These are phyloP conservation scores for Aphelocoma coerulescens DNA, from an alignment of 2,113 vertebrate species.

Conservation along the genomic window DNA sequence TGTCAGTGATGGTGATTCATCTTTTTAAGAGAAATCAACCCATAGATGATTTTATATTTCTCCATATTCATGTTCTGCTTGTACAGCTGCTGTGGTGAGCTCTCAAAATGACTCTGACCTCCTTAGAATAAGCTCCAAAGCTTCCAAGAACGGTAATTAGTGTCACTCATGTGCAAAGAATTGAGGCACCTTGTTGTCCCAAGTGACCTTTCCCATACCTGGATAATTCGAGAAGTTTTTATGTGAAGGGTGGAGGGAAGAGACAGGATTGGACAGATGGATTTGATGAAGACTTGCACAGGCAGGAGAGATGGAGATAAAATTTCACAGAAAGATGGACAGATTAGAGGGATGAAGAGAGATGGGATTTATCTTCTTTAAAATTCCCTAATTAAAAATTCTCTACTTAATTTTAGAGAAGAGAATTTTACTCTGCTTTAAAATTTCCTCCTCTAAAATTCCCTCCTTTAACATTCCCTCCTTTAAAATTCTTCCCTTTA, in stretches of 20 bases:
- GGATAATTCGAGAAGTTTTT: background rate
- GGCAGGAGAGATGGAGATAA: background rate
- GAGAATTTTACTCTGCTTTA: background rate
- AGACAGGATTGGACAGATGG: background rate
- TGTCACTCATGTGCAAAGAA: too few relatives aligned
- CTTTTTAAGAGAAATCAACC: background rate
- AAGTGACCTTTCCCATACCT: background rate
- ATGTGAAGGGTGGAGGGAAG: background rate
- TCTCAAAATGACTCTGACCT: background rate
- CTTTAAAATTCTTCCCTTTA: background rate
- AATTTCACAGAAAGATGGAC: background rate
- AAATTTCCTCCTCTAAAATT: background rate
- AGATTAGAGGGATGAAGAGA: too few relatives aligned
- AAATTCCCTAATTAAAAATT: background rate
- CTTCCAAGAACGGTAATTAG: background rate
- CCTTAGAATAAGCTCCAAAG: background rate
- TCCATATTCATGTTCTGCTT: background rate
- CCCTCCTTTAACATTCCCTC: background rate
- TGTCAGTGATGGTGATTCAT: background rate
- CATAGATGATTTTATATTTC: too few relatives aligned
- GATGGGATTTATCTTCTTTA: background rate
- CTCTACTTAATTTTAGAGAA: background rate
- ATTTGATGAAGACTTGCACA: background rate
- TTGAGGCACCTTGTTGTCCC: accelerated
- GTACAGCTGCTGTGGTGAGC: background rate